Evolutionary conservation across 2,888 invertebrate genomes (phyloP).

Genomic region (Scelioninae gen. 1): DNA sequence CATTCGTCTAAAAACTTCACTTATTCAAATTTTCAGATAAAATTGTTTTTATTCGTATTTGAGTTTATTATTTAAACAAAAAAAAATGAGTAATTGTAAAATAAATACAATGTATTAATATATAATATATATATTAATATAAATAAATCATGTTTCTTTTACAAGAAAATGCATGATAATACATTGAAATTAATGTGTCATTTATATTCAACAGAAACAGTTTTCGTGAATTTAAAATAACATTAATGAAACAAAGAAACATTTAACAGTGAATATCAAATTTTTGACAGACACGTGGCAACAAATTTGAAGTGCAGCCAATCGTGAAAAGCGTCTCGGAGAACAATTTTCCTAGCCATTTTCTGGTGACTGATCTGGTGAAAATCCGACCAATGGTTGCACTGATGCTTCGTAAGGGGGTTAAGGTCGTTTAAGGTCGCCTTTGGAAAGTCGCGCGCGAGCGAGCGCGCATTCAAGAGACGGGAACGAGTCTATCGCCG

Average conservation of each 20-base stretch:
- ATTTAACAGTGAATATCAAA: neutral
- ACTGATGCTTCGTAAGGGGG: conserved; percentile 63
- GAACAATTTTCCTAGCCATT: conserved; percentile 15
- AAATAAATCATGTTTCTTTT: too few species aligned
- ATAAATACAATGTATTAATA: too few species aligned
- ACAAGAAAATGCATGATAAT: neutral
- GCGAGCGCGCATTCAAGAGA: conserved; percentile 53
- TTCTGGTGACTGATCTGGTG: conserved; percentile 37
- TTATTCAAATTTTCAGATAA: too few species aligned
- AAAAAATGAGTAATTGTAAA: too few species aligned
- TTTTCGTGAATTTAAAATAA: neutral
- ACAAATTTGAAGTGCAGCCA: conserved; percentile 15
- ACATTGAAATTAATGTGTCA: neutral
- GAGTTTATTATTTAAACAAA: too few species aligned
- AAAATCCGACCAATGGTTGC: conserved; percentile 55
- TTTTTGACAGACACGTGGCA: conserved; percentile 30
- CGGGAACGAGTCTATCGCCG: conserved; percentile 64
- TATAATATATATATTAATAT: too few species aligned
- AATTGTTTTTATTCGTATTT: too few species aligned
- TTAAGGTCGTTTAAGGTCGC: conserved; percentile 74
- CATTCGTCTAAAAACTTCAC: too few species aligned
- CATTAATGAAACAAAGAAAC: neutral
- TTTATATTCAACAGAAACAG: too few species aligned
- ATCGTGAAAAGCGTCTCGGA: conserved; percentile 4
- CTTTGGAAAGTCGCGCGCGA: conserved; percentile 70